Conservation (phyloP, 2,113 vertebrate species). For the Crotalus viridis region DNA sequence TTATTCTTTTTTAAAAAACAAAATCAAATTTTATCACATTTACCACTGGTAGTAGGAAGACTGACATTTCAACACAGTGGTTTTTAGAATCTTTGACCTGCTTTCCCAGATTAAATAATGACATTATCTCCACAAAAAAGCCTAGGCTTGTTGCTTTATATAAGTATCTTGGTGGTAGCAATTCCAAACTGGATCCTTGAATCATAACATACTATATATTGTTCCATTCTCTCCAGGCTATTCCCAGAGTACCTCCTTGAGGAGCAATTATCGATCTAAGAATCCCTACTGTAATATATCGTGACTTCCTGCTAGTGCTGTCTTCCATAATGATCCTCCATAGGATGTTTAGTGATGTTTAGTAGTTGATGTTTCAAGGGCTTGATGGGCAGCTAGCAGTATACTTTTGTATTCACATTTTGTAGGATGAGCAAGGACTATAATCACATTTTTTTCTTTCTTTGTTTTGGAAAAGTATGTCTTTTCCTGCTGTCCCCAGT, state of each 20-base stretch:
- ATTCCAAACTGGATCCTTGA: neutral
- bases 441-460: neutral
- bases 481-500: neutral
- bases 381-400: neutral
- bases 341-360: too few relatives aligned
- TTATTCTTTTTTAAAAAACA: neutral
- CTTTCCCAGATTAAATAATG: neutral
- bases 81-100: neutral
- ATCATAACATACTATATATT: neutral
- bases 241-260: neutral
- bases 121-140: neutral
- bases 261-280: neutral
- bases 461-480: neutral
- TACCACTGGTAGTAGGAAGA: neutral
- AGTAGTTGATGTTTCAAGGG: neutral
- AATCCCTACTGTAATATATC: neutral
- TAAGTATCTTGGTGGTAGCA: neutral
- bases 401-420: neutral
- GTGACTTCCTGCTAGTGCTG: neutral
- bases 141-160: neutral
- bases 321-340: neutral
- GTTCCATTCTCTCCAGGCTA: neutral
- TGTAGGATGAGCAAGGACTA: neutral
- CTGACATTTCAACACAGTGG: neutral
- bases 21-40: neutral